phyloP scores from a whole-genome alignment of 2,797 vertebrate species.

The Loriculus beryllinus region DNA sequence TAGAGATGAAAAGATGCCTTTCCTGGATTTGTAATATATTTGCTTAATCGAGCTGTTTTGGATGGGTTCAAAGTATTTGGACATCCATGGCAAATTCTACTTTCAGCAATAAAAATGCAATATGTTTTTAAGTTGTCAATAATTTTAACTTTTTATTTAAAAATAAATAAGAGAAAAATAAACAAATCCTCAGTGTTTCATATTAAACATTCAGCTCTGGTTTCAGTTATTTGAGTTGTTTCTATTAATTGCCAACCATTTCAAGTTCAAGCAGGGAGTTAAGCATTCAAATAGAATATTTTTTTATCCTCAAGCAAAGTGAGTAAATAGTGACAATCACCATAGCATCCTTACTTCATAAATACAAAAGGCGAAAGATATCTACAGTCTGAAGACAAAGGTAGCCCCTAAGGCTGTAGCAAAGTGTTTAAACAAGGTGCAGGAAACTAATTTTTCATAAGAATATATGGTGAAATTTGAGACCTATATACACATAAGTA shows the following conservation, averaged over 20 bases:
- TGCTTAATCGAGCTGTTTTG: not conserved
- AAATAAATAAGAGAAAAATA: not conserved
- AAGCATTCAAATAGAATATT: not conserved
- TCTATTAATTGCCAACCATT: not conserved
- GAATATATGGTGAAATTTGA: not conserved
- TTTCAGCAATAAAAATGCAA: not conserved
- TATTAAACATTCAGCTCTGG: not conserved
- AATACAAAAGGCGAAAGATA: not conserved
- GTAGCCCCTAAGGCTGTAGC: not conserved
- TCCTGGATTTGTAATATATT: not conserved
- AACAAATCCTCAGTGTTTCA: not conserved
- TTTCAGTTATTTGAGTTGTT: not conserved
- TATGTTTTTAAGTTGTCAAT: not conserved
- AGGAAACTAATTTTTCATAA: not conserved
- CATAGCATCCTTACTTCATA: not conserved
- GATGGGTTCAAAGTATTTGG: not conserved
- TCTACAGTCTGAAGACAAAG: not conserved
- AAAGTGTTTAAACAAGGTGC: not conserved
- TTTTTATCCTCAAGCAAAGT: not conserved
- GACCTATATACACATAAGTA: not conserved
- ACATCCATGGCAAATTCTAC: not conserved
- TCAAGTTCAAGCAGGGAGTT: not conserved
- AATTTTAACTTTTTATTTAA: not conserved
- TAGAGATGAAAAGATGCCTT: rapidly evolving
- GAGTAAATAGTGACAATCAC: not conserved